A percentile compares a stretch with the other conserved stretches of the same genome.
Conservation (phyloP, 2,797 vertebrate genomes). For the Numenius phaeopus region DNA sequence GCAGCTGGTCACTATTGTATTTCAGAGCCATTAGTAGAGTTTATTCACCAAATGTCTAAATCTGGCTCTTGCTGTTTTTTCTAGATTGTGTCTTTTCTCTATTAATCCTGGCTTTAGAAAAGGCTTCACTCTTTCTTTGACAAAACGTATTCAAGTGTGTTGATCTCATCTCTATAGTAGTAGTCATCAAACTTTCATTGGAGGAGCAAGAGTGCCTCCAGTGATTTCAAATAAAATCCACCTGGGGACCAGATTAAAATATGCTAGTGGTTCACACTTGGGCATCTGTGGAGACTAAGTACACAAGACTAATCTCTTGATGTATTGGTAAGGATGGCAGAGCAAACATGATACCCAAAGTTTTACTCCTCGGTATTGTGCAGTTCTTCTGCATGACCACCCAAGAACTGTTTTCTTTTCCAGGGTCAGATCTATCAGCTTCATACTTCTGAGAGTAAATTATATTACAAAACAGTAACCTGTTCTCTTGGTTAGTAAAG, state of each 20-base stretch:
- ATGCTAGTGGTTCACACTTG: background rate
- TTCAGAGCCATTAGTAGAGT: background rate
- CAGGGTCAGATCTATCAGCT: background rate
- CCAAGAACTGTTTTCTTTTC: background rate
- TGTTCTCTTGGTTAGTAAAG: background rate
- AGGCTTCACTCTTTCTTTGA: background rate
- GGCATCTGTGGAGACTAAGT: background rate
- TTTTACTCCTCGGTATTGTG: rapidly evolving
- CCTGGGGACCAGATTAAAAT: background rate
- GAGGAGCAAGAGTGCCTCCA: background rate
- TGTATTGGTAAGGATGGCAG: background rate
- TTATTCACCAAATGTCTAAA: background rate
- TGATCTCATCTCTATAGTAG: background rate
- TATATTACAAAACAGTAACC: background rate
- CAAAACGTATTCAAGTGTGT: background rate
- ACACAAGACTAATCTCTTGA: background rate
- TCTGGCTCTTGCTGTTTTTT: background rate
- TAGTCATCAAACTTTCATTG: background rate
- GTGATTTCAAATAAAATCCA: background rate
- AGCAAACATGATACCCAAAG: background rate
- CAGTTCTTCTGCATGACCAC: background rate
- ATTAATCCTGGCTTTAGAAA: slow-evolving; percentile 4
- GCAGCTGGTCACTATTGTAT: background rate
- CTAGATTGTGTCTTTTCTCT: background rate
- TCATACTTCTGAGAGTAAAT: background rate